Evolutionary conservation across 1,140 invertebrate genomes (phyloP).

Genomic region (Archegozetes longisetosus): DNA sequence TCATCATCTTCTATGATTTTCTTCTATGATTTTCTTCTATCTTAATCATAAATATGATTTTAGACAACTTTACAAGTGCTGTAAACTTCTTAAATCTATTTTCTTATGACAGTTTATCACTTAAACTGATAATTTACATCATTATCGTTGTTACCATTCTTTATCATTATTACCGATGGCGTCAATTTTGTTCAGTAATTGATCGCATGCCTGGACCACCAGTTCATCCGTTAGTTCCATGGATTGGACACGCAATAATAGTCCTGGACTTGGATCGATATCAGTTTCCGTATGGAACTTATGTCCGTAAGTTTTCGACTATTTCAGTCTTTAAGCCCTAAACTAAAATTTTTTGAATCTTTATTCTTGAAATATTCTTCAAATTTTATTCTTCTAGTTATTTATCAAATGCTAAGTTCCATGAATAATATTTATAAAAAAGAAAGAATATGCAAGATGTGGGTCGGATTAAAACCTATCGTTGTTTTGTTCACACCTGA

Average conservation of each 20-base stretch:
- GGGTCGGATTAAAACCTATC: constrained; percentile 20
- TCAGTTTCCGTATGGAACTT: constrained; percentile 16
- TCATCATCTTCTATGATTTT: too few relatives aligned
- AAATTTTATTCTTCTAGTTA: constrained; percentile 22
- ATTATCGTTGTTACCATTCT: background rate
- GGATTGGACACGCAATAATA: constrained; percentile 15
- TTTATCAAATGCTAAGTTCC: constrained; percentile 18
- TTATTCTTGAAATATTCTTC: constrained; percentile 8
- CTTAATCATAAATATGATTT: too few relatives aligned
- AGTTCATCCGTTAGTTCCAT: constrained; percentile 11
- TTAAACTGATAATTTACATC: background rate
- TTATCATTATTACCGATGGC: background rate
- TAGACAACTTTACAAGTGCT: too few relatives aligned
- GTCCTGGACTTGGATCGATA: constrained; percentile 14
- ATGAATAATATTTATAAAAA: constrained; percentile 26
- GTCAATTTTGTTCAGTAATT: background rate
- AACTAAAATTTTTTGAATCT: constrained; percentile 2
- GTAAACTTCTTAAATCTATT: background rate
- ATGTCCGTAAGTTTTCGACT: constrained; percentile 15
- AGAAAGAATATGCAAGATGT: constrained; percentile 25
- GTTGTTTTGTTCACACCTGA: constrained; percentile 22
- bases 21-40: too few relatives aligned
- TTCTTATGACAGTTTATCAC: background rate
- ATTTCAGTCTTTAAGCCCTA: too few relatives aligned
- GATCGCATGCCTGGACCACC: constrained; percentile 15